These are phyloP conservation scores for Heterodera schachtii DNA, from an alignment of 1,140 invertebrate species.

Conservation along the genomic window DNA sequence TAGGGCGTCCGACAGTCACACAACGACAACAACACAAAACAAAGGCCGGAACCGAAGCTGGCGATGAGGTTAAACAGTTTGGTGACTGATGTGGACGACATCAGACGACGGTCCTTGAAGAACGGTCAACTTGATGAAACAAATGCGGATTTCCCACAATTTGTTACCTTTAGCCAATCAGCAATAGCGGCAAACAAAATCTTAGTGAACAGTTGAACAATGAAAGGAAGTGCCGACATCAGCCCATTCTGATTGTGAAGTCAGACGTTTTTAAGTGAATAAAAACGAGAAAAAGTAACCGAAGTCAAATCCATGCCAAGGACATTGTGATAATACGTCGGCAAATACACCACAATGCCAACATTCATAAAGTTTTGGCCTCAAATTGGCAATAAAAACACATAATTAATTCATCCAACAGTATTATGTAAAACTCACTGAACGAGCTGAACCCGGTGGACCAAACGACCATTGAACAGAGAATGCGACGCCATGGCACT, in stretches of 20 bases:
- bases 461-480: slow-evolving; percentile 60
- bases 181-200: slow-evolving; percentile 62
- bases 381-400: background rate
- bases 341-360: slow-evolving; percentile 63
- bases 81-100: slow-evolving; percentile 47
- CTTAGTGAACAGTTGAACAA: slow-evolving; percentile 63
- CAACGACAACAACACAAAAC: slow-evolving; percentile 54
- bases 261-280: too few relatives aligned
- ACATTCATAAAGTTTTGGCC: slow-evolving; percentile 62
- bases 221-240: slow-evolving; percentile 62
- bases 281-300: slow-evolving; percentile 33
- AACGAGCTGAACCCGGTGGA: slow-evolving; percentile 55
- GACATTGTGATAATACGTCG: slow-evolving; percentile 62
- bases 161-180: slow-evolving; percentile 43
- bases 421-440: slow-evolving; percentile 37
- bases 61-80: slow-evolving; percentile 63
- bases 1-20: slow-evolving; percentile 52
- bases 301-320: slow-evolving; percentile 57
- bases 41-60: slow-evolving; percentile 58
- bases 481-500: slow-evolving; percentile 48
- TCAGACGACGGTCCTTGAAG: background rate
- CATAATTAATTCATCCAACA: background rate
- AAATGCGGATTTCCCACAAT: slow-evolving; percentile 13
- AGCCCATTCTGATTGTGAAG: slow-evolving; percentile 52
- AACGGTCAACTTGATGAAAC: background rate